Base-by-base conservation (phyloP, 30 jellyfish, hydroid and myxozoan species). In the Aurelia coerulea region DNA sequence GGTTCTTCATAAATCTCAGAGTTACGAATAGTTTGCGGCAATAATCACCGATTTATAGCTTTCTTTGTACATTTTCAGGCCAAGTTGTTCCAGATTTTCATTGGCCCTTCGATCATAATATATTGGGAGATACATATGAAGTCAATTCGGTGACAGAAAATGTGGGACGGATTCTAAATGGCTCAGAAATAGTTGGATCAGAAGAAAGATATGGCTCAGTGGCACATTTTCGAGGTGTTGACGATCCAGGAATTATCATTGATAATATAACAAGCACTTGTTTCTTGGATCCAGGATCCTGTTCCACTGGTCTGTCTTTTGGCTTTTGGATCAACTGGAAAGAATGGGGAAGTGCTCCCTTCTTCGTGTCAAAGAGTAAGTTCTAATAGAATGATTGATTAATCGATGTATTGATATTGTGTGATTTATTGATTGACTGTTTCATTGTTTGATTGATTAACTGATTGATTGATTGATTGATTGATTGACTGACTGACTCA, bases 251-350 rank as follows among this genome's bases (percentile, higher is more conserved):
- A 5, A 83, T 83, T 52, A 0, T 54, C 18, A 83, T 83, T 23
- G 73, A 83, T 18, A 71, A 83, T 14, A 33, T 83, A 8, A 83
- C 92, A n/a, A 83, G 92, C 74, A 68, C 71, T n/a, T 83, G 86
- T 54, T 83, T 83, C 62, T 14, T 83, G 11, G 37, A 83, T 70
- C 86, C 92, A 9, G 49, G 32, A 9, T 10, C 68, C 23, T 83
- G 92, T 67, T 11, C 15, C 6, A 29, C 41, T 4, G 92, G 92
- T 35, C 35, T 83, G 67, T 29, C 86, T n/a, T 49, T 83, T 39
- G 62, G 92, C 68, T 83, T 69, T 16, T 83, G 92, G 92, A 58
- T 71, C 19, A 83, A 71, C 17, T 33, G 80, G 68, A 49, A 16
- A 5, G 4, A 67, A 13, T 19, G 17, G 18, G 65, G 65, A 1